These are phyloP conservation scores for Danio tinwini DNA, from an alignment of 2,797 vertebrate genomes.

Conservation along the genomic window DNA sequence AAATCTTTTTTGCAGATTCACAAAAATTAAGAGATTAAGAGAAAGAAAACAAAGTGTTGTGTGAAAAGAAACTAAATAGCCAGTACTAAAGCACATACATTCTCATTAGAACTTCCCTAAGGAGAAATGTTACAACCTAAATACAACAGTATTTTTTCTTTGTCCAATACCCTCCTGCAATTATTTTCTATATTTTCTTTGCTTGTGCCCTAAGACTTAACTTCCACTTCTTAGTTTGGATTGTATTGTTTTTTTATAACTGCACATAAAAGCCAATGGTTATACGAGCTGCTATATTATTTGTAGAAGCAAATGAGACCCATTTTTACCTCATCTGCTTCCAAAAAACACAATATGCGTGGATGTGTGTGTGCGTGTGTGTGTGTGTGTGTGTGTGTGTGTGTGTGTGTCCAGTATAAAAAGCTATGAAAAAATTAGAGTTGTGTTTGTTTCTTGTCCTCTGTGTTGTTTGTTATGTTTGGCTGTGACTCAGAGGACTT, in stretches of 20 bases:
- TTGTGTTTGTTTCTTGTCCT: constrained; percentile 77
- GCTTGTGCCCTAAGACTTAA: constrained; percentile 39
- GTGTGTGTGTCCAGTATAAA: constrained; percentile 53
- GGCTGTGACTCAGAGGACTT: constrained; percentile 73
- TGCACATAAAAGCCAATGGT: constrained; percentile 56
- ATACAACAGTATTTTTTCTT: constrained; percentile 13
- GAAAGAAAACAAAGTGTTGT: constrained; percentile 7
- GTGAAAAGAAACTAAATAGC: constrained; percentile 1
- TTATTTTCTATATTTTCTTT: constrained; percentile 25
- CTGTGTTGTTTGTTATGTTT: constrained; percentile 77
- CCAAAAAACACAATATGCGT: constrained; percentile 27
- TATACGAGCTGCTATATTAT: constrained; percentile 67
- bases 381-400: constrained; percentile 39
- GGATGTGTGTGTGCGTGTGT: constrained; percentile 23
- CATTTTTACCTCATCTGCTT: constrained; percentile 50
- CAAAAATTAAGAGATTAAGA: not conserved
- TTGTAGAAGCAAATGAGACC: constrained; percentile 65
- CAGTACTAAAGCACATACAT: constrained; percentile 46
- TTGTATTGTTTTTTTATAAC: constrained; percentile 48
- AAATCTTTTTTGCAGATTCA: not conserved
- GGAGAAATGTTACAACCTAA: constrained; percentile 10
- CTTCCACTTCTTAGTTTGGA: constrained; percentile 40
- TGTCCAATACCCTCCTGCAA: constrained; percentile 29
- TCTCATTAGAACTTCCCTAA: constrained; percentile 12
- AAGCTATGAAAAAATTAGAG: constrained; percentile 76